Conservation (phyloP, 2,888 invertebrate genomes). For the Ophraella communa region DNA sequence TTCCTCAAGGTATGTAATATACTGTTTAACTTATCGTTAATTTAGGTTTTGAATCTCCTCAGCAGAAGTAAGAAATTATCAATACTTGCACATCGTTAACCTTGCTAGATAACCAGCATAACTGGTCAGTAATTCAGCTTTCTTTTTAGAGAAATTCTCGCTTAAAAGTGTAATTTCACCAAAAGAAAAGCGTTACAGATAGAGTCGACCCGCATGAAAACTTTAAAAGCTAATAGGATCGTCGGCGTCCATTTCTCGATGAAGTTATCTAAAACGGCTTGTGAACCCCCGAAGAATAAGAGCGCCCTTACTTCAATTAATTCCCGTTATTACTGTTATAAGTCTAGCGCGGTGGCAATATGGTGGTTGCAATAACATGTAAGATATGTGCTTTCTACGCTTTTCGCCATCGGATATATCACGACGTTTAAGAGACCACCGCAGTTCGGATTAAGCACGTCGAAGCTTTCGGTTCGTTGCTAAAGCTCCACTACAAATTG, state of each 20-base stretch:
- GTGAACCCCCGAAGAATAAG: conserved; percentile 21
- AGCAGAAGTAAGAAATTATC: too few relatives aligned
- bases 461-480: neutral
- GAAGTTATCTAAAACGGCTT: conserved; percentile 27
- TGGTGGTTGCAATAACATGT: conserved; percentile 37
- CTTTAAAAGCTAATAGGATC: conserved; percentile 5
- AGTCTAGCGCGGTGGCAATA: conserved; percentile 38
- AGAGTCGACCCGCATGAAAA: conserved; percentile 1
- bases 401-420: conserved; percentile 23
- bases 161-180: too few relatives aligned
- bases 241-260: conserved; percentile 18
- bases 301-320: conserved; percentile 31
- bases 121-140: too few relatives aligned
- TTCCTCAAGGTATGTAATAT: too few relatives aligned
- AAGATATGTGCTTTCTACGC: conserved; percentile 31
- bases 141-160: too few relatives aligned
- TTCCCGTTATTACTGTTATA: conserved; percentile 34
- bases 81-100: too few relatives aligned
- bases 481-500: neutral
- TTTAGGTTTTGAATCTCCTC: too few relatives aligned
- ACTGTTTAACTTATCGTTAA: too few relatives aligned
- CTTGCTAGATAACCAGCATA: too few relatives aligned
- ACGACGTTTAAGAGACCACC: conserved; percentile 18
- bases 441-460: conserved; percentile 17
- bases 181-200: neutral